Base-by-base conservation (phyloP, 2,888 invertebrate species). In the Cistogaster globosa region DNA sequence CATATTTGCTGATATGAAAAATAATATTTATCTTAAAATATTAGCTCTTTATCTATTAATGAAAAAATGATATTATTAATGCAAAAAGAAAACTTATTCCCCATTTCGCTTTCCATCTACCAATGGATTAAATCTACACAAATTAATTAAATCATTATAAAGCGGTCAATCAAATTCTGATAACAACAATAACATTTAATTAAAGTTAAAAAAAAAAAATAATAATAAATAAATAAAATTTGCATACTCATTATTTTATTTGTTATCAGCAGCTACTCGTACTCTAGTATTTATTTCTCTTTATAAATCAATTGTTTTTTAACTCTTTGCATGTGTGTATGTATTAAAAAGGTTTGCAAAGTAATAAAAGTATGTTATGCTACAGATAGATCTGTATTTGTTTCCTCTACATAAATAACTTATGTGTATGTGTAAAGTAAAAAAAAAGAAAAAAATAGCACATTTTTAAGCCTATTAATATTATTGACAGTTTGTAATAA, bases 401-500 rank as follows among this genome's bases (percentile, higher is more conserved):
- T 22, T 2, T 63, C 6, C 3, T 32, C 0, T 32, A 32, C 1
- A 4, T 26, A 9, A 3, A 45, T 55, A n/a, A 0, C 5, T 14
- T 6, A n/a, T 65, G 22, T 26, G 6, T 12, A 42, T 42, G 42
- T 42, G 12, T 42, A 42, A 2, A 12, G 0, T 12, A 12, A 42
- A 12, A 12, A 12, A 42, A 38, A 38, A 38, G 1, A 38, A 11
- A 42, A 42, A 42, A 12, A 42, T 2, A 32, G 32, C 20, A 48
- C n/a, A 69, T 58, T 69, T 84, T 82, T 79, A 82, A 82, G 85
- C 85, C 85, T 75, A 78, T 82, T 71, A 82, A 63, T 82, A 53
- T 71, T 65, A 75, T 55, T 85, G 85, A 75, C 85, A 71, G 74
- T 69, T 85, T 78, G 1, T 26, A 69, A 75, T 75, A 65, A 65